Conservation (phyloP, 1,140 invertebrate species). For the Drosophila saltans region DNA sequence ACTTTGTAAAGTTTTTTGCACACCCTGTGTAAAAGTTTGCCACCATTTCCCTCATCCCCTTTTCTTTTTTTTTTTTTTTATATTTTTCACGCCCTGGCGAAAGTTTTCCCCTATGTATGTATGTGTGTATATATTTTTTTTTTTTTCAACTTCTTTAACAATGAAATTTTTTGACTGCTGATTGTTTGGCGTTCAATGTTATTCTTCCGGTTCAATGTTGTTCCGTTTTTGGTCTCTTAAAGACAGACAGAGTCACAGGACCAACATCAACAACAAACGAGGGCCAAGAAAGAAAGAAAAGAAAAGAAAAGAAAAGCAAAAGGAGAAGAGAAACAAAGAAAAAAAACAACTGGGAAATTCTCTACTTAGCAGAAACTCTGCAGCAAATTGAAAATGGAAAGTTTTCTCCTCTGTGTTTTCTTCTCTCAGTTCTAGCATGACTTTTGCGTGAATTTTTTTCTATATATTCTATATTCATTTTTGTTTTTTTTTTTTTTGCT, state of each 20-base stretch:
- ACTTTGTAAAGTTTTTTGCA: slow-evolving; percentile 63
- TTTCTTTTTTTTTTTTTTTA: slow-evolving; percentile 38
- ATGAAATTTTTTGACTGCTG: slow-evolving; percentile 60
- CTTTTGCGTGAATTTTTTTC: slow-evolving; percentile 34
- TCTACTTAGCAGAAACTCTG: slow-evolving; percentile 52
- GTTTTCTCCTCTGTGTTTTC: slow-evolving; percentile 50
- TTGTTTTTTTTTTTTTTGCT: slow-evolving; percentile 4
- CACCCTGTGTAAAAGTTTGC: slow-evolving; percentile 48
- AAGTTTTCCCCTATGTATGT: slow-evolving; percentile 44
- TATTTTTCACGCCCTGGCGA: slow-evolving; percentile 74
- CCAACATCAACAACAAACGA: slow-evolving; percentile 4
- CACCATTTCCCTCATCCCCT: slow-evolving; percentile 4
- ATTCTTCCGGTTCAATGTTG: slow-evolving; percentile 64
- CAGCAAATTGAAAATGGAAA: slow-evolving; percentile 74
- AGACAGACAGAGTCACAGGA: slow-evolving; percentile 18
- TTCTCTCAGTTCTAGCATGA: slow-evolving; percentile 29
- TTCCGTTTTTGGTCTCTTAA: slow-evolving; percentile 37
- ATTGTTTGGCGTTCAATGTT: slow-evolving; percentile 76
- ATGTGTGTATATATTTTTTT: slow-evolving; percentile 14
- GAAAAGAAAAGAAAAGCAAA: slow-evolving; percentile 7
- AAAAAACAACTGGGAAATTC: slow-evolving; percentile 20
- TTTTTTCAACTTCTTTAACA: slow-evolving; percentile 40
- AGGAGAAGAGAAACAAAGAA: neutral
- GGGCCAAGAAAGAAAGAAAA: slow-evolving; percentile 16
- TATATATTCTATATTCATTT: slow-evolving; percentile 20